These are phyloP conservation scores for Grantiella picta DNA, from an alignment of 2,113 vertebrate genomes.

Conservation along the genomic window DNA sequence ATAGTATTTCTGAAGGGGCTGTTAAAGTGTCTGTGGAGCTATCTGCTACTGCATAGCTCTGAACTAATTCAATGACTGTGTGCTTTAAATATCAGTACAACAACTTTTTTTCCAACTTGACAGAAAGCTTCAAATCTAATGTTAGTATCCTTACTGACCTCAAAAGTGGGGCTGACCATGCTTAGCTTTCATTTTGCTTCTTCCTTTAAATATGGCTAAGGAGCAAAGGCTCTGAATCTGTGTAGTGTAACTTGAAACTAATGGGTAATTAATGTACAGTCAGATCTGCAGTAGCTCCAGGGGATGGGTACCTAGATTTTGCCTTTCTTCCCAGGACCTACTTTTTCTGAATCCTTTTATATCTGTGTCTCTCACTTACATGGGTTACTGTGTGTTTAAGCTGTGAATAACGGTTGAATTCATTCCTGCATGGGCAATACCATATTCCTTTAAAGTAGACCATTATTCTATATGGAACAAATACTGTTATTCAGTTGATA, in stretches of 20 bases:
- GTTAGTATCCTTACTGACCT: not conserved
- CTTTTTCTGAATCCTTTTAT: not conserved
- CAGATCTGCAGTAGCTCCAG: not conserved
- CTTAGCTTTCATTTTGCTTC: not conserved
- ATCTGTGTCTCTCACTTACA: not conserved
- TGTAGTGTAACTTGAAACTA: not conserved
- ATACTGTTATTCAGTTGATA: slow-evolving; percentile 68
- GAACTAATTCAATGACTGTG: not conserved
- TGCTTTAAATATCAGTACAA: not conserved
- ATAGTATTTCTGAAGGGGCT: slow-evolving; percentile 8
- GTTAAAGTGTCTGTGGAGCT: not conserved
- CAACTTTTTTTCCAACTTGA: not conserved
- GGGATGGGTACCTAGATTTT: not conserved
- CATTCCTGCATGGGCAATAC: slow-evolving; percentile 27
- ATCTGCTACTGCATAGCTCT: not conserved
- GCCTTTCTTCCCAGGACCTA: not conserved
- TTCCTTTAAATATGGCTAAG: slow-evolving; percentile 4
- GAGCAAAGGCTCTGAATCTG: slow-evolving; percentile 8
- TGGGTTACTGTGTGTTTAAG: not conserved
- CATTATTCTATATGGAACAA: slow-evolving; percentile 73
- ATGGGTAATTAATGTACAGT: slow-evolving; percentile 24
- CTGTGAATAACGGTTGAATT: slow-evolving; percentile 38
- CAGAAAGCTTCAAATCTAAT: not conserved
- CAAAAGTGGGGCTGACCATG: not conserved
- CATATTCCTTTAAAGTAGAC: slow-evolving; percentile 58